Evolutionary conservation across 2,113 vertebrate species (phyloP), one percentile per base, ranked within the genome.

Genomic region (Tympanuchus pallidicinctus): DNA sequence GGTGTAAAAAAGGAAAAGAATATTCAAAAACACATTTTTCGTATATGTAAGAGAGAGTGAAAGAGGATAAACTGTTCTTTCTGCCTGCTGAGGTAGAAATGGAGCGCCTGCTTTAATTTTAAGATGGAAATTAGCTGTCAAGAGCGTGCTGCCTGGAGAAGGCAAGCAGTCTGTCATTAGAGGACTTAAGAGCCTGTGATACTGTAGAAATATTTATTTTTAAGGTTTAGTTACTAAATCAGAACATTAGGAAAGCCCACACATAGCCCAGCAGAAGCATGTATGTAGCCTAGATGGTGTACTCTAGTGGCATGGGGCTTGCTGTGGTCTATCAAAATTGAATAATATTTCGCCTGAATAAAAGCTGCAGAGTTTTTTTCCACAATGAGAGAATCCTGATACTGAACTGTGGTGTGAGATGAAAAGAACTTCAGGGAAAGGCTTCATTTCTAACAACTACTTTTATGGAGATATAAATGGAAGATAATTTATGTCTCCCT

Each of bases 201-300:
- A 32, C 30, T 52, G 71, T 7, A 54, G 78, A 65, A 82, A 38
- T 38, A 38, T 38, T 38, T 38, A 4, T 38, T 38, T 38, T 38
- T 38, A 38, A 38, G 38, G 38, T 38, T 38, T 38, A 38, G 38
- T 38, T 38, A 38, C 38, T 38, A 38, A 38, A 38, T 38, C 52
- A 64, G 34, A n/a, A 38, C 22, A 30, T 38, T 52, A 21, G 9
- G 64, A 54, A 64, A n/a, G 28, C n/a, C 13, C 52, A 5, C 24
- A 8, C 4, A 1, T 40, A 77, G 56, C 59, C 38, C 57, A 57
- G 36, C 65, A 64, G 57, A 50, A 70, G 48, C 74, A 27, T 36
- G 10, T 17, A 7, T 0, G 1, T 15, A 70, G 66, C 27, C 47
- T 25, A 17, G 16, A 13, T 28, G 24, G 32, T n/a, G 0, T 11